Conservation (phyloP, 64 coral and sea anemone species). For the Montipora sp. region DNA sequence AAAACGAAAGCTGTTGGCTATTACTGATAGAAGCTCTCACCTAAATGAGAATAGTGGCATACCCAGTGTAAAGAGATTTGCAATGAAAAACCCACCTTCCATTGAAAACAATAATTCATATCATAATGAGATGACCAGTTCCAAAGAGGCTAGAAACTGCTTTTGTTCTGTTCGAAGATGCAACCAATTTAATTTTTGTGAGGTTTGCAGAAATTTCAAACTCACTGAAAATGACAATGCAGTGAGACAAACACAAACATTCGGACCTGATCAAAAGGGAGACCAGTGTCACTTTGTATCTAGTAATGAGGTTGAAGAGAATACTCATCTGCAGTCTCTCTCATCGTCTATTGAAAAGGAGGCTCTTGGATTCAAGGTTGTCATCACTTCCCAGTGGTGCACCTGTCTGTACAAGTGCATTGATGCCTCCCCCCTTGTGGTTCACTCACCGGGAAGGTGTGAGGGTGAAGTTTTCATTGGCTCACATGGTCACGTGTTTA, state of each 20-base stretch:
- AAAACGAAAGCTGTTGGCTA: not conserved
- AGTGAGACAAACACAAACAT: not conserved
- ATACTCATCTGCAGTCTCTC: not conserved
- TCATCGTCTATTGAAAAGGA: not conserved
- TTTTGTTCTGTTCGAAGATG: conserved; percentile 62
- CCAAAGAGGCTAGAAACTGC: conserved; percentile 15
- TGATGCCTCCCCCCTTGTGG: conserved; percentile 94
- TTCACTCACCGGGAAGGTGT: conserved; percentile 38
- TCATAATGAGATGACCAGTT: not conserved
- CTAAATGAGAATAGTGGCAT: not conserved
- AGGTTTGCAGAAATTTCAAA: conserved; percentile 16
- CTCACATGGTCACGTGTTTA: conserved; percentile 86
- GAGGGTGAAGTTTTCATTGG: conserved; percentile 82
- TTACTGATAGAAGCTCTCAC: not conserved
- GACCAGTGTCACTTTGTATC: not conserved
- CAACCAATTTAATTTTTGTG: conserved; percentile 53
- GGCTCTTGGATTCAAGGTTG: not conserved
- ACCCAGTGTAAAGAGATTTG: not conserved
- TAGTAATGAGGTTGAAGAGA: not conserved
- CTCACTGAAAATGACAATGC: not conserved
- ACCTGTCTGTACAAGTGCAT: conserved; percentile 82
- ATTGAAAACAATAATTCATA: not conserved
- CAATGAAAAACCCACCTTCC: not conserved
- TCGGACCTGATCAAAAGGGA: not conserved
- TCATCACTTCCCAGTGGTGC: conserved; percentile 61